Conservation (phyloP, 2,113 vertebrate genomes). For the Rhinolophus sinicus region DNA sequence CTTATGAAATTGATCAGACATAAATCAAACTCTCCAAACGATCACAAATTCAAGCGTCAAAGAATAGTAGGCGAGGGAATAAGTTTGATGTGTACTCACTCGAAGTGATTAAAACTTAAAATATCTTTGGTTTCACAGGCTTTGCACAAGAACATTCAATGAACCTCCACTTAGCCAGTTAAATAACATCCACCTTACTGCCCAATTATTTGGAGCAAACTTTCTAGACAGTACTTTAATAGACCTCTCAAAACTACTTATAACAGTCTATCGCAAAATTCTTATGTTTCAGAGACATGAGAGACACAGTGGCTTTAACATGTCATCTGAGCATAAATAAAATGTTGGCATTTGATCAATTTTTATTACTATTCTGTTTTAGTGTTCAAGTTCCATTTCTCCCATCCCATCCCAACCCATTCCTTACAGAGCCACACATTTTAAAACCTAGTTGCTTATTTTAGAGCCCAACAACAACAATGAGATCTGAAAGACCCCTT, state of each 20-base stretch:
- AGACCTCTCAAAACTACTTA: background rate
- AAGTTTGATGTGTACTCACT: background rate
- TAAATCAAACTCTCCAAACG: background rate
- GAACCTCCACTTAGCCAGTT: background rate
- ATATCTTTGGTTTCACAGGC: background rate
- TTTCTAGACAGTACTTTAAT: background rate
- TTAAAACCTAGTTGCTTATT: background rate
- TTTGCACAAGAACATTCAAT: background rate
- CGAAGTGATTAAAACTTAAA: background rate
- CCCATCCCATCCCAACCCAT: background rate
- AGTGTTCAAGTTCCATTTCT: background rate
- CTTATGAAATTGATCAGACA: background rate
- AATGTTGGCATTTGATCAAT: background rate
- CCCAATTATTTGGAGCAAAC: background rate
- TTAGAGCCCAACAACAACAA: constrained; percentile 13
- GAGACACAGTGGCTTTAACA: background rate
- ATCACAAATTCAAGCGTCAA: constrained; percentile 4
- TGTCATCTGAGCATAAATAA: background rate
- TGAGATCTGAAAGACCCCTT: background rate
- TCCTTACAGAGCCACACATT: background rate
- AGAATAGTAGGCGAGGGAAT: background rate
- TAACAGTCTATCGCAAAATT: background rate
- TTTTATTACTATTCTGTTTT: background rate
- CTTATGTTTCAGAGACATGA: background rate
- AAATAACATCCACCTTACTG: background rate